Percentiles rank a stretch among this genome's conserved stretches.
These are phyloP conservation scores for Cryptops parisi DNA, from an alignment of 2,888 invertebrate genomes.

Conservation along the genomic window DNA sequence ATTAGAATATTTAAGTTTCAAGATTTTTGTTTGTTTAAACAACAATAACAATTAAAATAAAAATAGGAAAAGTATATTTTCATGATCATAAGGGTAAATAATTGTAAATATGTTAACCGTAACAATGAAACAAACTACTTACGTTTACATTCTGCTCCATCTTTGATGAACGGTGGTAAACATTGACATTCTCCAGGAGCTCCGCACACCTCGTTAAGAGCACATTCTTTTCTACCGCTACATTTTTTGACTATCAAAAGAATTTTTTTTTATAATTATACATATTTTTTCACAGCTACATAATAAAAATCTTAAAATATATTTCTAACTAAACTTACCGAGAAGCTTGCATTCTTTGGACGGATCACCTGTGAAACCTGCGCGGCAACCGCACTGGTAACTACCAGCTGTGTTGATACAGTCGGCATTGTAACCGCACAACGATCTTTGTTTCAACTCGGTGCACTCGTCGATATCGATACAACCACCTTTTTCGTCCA, in stretches of 20 bases:
- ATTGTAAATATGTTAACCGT: no score
- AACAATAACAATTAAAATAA: background rate
- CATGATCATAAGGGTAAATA: background rate
- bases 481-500: constrained; percentile 34
- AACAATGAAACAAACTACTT: no score
- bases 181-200: constrained; percentile 84
- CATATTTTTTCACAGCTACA: background rate
- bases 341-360: constrained; percentile 18
- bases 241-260: constrained; percentile 8
- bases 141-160: constrained; percentile 76
- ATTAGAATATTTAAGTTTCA: no score
- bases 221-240: constrained; percentile 45
- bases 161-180: constrained; percentile 68
- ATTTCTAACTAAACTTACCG: constrained; percentile 12
- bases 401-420: constrained; percentile 66
- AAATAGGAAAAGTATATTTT: background rate
- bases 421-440: constrained; percentile 74
- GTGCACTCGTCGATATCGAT: constrained; percentile 66
- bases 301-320: background rate
- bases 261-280: background rate
- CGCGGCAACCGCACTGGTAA: constrained; percentile 20
- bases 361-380: constrained; percentile 19
- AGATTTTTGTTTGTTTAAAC: background rate
- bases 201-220: constrained; percentile 73
- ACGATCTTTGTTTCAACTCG: constrained; percentile 45